A percentile compares a stretch with the other conserved stretches of the same genome.
Conservation (phyloP, 2,888 invertebrate species). For the Melinopterus prodromus region DNA sequence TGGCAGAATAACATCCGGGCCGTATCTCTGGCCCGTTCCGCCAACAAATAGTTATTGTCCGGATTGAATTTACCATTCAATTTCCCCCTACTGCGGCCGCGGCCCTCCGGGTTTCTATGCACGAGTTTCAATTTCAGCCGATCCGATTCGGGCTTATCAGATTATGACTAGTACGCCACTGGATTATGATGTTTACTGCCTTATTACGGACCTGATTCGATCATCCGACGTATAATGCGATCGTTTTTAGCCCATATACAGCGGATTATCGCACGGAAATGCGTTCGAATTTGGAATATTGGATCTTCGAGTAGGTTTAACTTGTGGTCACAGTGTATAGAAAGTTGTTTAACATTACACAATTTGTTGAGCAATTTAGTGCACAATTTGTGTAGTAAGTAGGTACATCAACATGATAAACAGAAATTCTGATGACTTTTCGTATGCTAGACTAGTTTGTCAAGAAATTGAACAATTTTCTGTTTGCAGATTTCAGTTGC, state of each 20-base stretch:
- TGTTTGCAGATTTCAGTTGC: too few species aligned
- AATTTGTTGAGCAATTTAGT: neutral
- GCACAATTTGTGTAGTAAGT: neutral
- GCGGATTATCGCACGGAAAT: too few species aligned
- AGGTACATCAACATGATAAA: too few species aligned
- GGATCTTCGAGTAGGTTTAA: too few species aligned
- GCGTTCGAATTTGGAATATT: too few species aligned
- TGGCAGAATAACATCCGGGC: slow-evolving; percentile 12
- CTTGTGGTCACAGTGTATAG: too few species aligned
- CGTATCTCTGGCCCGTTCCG: slow-evolving; percentile 8
- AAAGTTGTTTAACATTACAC: too few species aligned
- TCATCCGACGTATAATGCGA: neutral
- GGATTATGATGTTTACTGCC: slow-evolving; percentile 4
- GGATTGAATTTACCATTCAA: slow-evolving; percentile 26
- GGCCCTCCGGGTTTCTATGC: slow-evolving; percentile 14
- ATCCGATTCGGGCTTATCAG: neutral
- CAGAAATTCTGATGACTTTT: too few species aligned
- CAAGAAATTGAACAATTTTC: too few species aligned
- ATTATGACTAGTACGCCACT: neutral
- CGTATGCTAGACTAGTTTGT: too few species aligned
- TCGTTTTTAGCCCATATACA: neutral
- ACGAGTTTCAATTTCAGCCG: slow-evolving; percentile 14
- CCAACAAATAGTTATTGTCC: slow-evolving; percentile 25
- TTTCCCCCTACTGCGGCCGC: slow-evolving; percentile 12
- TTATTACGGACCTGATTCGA: neutral